A percentile compares a stretch with the other conserved stretches of the same genome.
These are phyloP conservation scores for Mamestra brassicae DNA, from an alignment of 2,888 invertebrate genomes.

Conservation along the genomic window DNA sequence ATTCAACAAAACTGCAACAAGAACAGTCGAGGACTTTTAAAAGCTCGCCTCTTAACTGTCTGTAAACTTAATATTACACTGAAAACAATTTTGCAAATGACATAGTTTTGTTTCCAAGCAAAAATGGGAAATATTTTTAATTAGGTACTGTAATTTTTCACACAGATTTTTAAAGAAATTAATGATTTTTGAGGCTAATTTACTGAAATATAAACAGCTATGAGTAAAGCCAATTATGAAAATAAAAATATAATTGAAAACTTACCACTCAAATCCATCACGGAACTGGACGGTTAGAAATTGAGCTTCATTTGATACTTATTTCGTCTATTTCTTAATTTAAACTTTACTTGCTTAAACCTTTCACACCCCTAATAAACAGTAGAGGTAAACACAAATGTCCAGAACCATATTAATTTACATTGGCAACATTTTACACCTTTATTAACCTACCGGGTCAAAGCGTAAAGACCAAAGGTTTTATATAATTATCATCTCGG, in stretches of 20 bases:
- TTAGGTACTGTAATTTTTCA: neutral
- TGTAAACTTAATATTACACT: slow-evolving; percentile 22
- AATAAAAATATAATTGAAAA: too few relatives aligned
- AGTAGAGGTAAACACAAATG: too few relatives aligned
- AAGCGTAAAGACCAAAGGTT: slow-evolving; percentile 4
- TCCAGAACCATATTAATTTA: neutral
- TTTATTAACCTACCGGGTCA: neutral
- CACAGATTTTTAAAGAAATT: neutral
- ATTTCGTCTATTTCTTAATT: too few relatives aligned
- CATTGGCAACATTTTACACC: neutral
- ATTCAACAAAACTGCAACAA: slow-evolving; percentile 16
- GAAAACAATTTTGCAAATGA: slow-evolving; percentile 28
- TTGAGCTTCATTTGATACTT: too few relatives aligned
- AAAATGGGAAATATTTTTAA: neutral
- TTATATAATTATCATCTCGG: slow-evolving; percentile 32
- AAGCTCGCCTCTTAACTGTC: neutral
- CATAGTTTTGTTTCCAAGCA: too few relatives aligned
- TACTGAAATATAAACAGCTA: too few relatives aligned
- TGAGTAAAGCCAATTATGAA: too few relatives aligned
- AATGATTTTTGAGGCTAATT: too few relatives aligned
- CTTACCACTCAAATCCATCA: too few relatives aligned
- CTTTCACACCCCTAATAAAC: too few relatives aligned
- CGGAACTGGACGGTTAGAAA: too few relatives aligned
- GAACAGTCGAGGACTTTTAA: slow-evolving; percentile 2
- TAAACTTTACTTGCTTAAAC: too few relatives aligned